A percentile compares a stretch with the other conserved stretches of the same genome.
phyloP scores from a whole-genome alignment of 2,888 invertebrate genomes.

The Macrophya annulata region DNA sequence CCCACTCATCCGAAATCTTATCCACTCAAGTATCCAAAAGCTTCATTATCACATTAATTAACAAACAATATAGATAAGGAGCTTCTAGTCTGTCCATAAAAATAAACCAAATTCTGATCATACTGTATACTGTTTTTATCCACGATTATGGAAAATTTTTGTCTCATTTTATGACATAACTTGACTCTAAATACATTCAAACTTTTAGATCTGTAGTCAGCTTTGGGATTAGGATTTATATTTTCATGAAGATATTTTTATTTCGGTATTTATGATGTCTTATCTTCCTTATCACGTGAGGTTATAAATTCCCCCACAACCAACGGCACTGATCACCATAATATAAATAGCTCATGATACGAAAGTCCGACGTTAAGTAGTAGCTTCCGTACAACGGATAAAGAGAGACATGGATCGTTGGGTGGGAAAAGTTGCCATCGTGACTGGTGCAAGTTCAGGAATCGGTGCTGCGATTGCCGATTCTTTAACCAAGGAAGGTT shows the following conservation, averaged over 20 bases:
- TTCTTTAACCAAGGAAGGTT: slow-evolving; percentile 80
- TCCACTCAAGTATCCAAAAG: no score
- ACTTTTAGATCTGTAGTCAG: not conserved
- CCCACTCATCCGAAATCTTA: not conserved
- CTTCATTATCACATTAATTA: not conserved
- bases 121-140: no score
- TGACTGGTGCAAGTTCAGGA: slow-evolving; percentile 85
- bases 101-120: no score
- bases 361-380: not conserved
- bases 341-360: no score
- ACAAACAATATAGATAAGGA: not conserved
- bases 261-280: not conserved
- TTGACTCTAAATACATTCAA: not conserved
- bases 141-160: no score
- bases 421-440: slow-evolving; percentile 83
- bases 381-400: not conserved
- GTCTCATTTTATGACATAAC: no score
- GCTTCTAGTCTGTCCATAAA: no score
- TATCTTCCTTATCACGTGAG: not conserved
- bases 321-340: not conserved
- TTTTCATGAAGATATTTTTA: not conserved
- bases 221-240: not conserved
- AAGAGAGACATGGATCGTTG: not conserved
- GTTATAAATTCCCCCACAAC: no score
- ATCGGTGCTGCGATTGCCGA: slow-evolving; percentile 81